Percentiles rank a stretch among this genome's conserved stretches.
phyloP scores from a whole-genome alignment of 2,888 invertebrate genomes.

The Patella ulyssiponensis region DNA sequence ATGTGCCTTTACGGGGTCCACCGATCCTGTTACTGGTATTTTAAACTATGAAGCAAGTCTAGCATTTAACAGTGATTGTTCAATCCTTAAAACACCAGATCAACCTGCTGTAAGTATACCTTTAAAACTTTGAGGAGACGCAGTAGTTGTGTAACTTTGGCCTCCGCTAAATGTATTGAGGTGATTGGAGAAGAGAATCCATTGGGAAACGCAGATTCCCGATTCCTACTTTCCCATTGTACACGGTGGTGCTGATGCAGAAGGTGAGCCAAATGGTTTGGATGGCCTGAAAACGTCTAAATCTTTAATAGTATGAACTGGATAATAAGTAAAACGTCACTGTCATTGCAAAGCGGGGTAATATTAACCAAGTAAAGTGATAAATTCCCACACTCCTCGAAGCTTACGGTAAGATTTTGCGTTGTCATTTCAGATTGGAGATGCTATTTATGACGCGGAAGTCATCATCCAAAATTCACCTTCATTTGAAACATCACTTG shows the following conservation, averaged over 20 bases:
- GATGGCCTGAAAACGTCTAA: not conserved
- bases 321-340: no score
- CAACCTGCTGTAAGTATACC: not conserved
- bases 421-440: conserved; percentile 6
- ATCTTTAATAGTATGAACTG: no score
- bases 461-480: conserved; percentile 15
- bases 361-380: no score
- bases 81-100: not conserved
- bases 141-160: no score
- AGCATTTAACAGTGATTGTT: not conserved
- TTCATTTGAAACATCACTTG: not conserved
- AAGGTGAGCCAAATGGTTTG: not conserved
- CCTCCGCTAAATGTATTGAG: no score
- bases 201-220: not conserved
- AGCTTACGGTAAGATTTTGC: not conserved
- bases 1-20: not conserved
- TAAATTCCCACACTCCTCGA: not conserved
- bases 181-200: no score
- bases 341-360: no score
- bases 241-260: no score
- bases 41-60: not conserved
- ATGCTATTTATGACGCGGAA: conserved; percentile 1
- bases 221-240: not conserved
- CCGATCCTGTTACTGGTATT: not conserved
- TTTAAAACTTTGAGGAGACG: not conserved